Evolutionary conservation across 2,888 invertebrate genomes (phyloP).

Genomic region (Catotricha subobsoleta): DNA sequence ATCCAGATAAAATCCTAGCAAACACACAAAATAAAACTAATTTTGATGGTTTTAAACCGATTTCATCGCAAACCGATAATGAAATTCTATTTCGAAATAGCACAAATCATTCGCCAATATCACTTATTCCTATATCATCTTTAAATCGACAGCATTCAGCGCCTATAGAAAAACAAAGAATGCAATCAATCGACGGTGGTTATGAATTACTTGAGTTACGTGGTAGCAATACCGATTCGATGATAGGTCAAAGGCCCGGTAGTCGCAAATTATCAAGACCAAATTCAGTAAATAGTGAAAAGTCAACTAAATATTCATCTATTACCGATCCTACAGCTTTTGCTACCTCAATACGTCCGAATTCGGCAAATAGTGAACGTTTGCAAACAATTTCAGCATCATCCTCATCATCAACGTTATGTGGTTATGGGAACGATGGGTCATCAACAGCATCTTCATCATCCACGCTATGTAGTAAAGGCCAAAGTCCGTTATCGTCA

Average conservation of each 20-base stretch:
- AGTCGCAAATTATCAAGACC: constrained; percentile 20
- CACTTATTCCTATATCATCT: neutral
- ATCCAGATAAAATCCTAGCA: constrained; percentile 5
- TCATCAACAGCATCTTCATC: constrained; percentile 14
- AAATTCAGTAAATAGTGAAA: constrained; percentile 25
- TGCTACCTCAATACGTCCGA: constrained; percentile 14
- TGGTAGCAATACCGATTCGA: constrained; percentile 2
- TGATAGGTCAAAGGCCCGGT: neutral
- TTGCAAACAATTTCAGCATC: constrained; percentile 14
- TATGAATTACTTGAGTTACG: constrained; percentile 17
- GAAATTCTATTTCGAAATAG: constrained; percentile 7
- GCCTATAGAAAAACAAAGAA: neutral
- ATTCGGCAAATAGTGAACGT: constrained; percentile 18
- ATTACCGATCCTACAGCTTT: constrained; percentile 11
- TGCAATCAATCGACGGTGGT: constrained; percentile 14
- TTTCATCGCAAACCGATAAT: constrained; percentile 10
- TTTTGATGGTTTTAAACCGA: constrained; percentile 12
- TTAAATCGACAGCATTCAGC: constrained; percentile 20
- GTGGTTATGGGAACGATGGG: too few relatives aligned
- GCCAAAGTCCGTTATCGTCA: constrained; percentile 13
- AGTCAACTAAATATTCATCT: constrained; percentile 15
- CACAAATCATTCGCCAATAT: neutral
- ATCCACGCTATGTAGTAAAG: constrained; percentile 14
- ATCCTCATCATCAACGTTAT: constrained; percentile 15
- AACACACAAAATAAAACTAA: neutral